Evolutionary conservation across 2,797 vertebrate genomes (phyloP).

Genomic region (Pelobates cultripes): DNA sequence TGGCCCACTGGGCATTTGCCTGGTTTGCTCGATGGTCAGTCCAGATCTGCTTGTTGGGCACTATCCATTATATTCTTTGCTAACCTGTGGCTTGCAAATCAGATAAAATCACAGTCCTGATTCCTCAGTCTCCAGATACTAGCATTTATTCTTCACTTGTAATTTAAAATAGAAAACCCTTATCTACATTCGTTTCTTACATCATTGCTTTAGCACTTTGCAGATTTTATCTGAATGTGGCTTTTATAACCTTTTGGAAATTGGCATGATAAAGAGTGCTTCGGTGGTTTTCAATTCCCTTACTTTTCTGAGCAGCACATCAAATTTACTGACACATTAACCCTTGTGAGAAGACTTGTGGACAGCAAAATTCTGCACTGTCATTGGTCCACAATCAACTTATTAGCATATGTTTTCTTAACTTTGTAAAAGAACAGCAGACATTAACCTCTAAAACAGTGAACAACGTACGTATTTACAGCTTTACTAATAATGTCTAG

Average conservation of each 20-base stretch:
- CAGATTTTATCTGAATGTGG: slow-evolving; percentile 66
- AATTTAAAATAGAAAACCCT: slow-evolving; percentile 54
- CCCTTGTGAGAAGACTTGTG: too few species aligned
- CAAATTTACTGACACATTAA: slow-evolving; percentile 49
- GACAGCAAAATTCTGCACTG: too few species aligned
- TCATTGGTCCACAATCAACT: too few species aligned
- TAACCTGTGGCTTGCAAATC: slow-evolving; percentile 12
- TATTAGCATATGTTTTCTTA: too few species aligned
- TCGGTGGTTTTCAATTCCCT: slow-evolving; percentile 63
- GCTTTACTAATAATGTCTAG: too few species aligned
- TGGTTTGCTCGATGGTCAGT: too few species aligned
- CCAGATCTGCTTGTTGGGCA: not conserved
- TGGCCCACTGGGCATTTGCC: too few species aligned
- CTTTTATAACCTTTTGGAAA: slow-evolving; percentile 70
- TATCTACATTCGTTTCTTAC: slow-evolving; percentile 63
- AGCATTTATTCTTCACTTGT: slow-evolving; percentile 37
- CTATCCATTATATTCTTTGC: slow-evolving; percentile 27
- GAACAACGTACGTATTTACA: too few species aligned
- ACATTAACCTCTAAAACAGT: too few species aligned
- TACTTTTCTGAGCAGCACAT: slow-evolving; percentile 58
- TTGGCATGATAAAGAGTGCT: slow-evolving; percentile 65
- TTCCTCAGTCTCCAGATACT: slow-evolving; percentile 47
- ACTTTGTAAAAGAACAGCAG: too few species aligned
- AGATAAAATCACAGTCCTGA: slow-evolving; percentile 33
- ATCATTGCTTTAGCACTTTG: slow-evolving; percentile 61